A percentile compares a stretch with the other conserved stretches of the same genome.
phyloP scores from a whole-genome alignment of 2,797 vertebrate genomes.

The Thamnophis elegans region DNA sequence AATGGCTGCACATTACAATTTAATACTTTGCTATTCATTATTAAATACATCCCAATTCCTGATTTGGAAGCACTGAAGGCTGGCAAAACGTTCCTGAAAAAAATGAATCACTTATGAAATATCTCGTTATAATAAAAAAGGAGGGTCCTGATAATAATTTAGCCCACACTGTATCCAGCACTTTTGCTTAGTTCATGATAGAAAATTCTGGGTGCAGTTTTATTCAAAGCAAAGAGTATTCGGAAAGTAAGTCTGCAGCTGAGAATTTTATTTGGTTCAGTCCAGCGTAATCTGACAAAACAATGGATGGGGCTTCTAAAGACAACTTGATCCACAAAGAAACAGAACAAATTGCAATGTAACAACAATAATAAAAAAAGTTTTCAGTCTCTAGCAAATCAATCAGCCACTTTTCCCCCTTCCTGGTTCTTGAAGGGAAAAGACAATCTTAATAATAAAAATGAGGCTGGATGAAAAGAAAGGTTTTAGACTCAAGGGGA shows the following conservation, averaged over 20 bases:
- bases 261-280: background rate
- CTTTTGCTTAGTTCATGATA: background rate
- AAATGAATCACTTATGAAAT: background rate
- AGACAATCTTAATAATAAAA: slow-evolving; percentile 31
- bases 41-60: background rate
- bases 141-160: background rate
- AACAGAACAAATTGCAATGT: background rate
- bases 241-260: background rate
- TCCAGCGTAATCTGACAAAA: background rate
- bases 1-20: background rate
- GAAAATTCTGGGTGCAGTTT: background rate
- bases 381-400: slow-evolving; percentile 39
- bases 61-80: background rate
- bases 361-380: background rate
- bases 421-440: slow-evolving; percentile 36
- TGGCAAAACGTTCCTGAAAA: background rate
- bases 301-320: background rate
- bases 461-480: slow-evolving; percentile 34
- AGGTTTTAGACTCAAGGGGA: slow-evolving; percentile 39
- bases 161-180: background rate
- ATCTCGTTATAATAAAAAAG: background rate
- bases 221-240: background rate
- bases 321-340: slow-evolving; percentile 2
- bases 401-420: slow-evolving; percentile 17
- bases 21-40: background rate